phyloP scores from a whole-genome alignment of 1,140 invertebrate genomes.

The Gryon sp. region DNA sequence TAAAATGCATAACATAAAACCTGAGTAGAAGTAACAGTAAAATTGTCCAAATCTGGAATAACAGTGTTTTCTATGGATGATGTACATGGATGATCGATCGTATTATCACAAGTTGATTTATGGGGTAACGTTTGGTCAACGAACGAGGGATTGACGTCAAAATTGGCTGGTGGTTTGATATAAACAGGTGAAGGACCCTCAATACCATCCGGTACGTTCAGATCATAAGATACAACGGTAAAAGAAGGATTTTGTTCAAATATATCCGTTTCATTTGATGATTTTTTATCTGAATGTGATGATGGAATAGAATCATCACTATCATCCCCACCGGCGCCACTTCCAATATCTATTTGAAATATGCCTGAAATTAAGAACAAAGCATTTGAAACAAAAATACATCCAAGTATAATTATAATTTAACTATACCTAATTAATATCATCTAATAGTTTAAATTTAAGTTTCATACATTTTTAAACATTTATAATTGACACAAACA shows the following conservation, averaged over 20 bases:
- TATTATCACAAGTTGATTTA: constrained; percentile 24
- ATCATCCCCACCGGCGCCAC: constrained; percentile 55
- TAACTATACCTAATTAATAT: background rate
- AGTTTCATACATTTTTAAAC: too few relatives aligned
- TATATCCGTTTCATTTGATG: constrained; percentile 30
- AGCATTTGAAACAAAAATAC: background rate
- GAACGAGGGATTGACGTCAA: constrained; percentile 20
- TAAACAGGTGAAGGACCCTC: constrained; percentile 81
- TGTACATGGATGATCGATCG: constrained; percentile 31
- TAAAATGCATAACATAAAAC: too few relatives aligned
- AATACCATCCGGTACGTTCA: constrained; percentile 81
- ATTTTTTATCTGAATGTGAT: background rate
- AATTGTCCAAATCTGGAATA: constrained; percentile 9
- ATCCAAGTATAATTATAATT: background rate
- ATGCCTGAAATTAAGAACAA: constrained; percentile 43
- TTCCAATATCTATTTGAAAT: constrained; percentile 62
- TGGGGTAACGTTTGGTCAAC: constrained; percentile 1
- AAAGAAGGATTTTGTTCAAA: constrained; percentile 68
- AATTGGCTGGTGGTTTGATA: constrained; percentile 72
- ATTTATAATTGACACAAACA: too few relatives aligned
- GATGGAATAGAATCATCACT: constrained; percentile 30
- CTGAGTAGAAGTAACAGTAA: constrained; percentile 12
- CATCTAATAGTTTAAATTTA: too few relatives aligned
- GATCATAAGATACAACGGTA: constrained; percentile 79
- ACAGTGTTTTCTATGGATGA: constrained; percentile 34